Base-by-base conservation (phyloP, 1,140 invertebrate genomes). In the Eumaeus atala region DNA sequence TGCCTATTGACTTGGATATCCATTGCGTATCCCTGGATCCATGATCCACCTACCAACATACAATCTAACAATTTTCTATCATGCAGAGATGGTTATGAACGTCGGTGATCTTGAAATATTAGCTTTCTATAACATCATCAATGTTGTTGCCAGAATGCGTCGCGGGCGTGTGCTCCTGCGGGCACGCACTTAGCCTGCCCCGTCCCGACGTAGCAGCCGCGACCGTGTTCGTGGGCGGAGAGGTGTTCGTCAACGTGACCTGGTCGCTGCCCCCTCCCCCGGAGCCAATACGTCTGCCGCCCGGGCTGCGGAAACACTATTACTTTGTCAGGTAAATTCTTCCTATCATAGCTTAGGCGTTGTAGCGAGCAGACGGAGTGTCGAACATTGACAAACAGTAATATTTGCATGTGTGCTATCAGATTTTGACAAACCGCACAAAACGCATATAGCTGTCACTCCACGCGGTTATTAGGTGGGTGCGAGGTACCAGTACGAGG, bases 91-190 rank as follows among this genome's bases (percentile, higher is more conserved):
- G 38, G 7, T 1, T 42, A 14, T 40, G 37, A 40, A 10, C 37
- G 3, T n/a, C 14, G 3, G 37, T 11, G 4, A 0, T 5, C 37
- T 9, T n/a, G 11, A 2, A n/a, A n/a, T 2, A 40, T 5, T 11
- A 10, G 11, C 37, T 40, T 5, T 6, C 9, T 12, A 3, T 40
- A 40, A 12, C 9, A 40, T 6, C 7, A 12, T n/a, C n/a, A 40
- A 40, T 0, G 21, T 42, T 49, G 33, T 21, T 66, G 67, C 8
- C 72, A 87, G 85, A 87, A 60, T 87, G 85, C 56, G 76, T 79
- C 0, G 59, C 64, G 0, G 73, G 74, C 1, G 66, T 87, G 0
- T 87, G 85, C 42, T 86, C 83, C 0, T 87, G 85, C 48, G 78
- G 72, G 0, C 74, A 86, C 56, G 57, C 71, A 0, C 70, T 73